Evolutionary conservation across 2,113 vertebrate species (phyloP), one percentile per base, ranked within the genome.

Genomic region (Spilogale gracilis): DNA sequence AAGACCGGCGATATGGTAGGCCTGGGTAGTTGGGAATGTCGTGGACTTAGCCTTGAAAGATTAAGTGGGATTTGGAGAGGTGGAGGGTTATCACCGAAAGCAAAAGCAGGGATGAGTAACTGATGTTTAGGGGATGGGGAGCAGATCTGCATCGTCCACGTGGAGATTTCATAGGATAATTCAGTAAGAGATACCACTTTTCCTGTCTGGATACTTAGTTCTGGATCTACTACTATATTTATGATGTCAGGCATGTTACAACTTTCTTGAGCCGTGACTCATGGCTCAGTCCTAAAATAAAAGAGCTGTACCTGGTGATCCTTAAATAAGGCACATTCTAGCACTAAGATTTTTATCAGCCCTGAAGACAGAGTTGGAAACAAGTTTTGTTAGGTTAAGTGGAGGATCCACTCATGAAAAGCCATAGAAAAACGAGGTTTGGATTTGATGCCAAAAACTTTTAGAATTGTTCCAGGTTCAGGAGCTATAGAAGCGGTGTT

Each of bases 331-430:
- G 82, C 38, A 16, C 20, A 76, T n/a, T 20, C 38, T 61, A 60
- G 80, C 50, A 43, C 45, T 89, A n/a, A 92, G 82, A 54, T 92
- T 89, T 97, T 80, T 79, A 65, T 93, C 60, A 78, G 21, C 61
- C 48, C 11, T 30, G 23, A 95, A 86, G 92, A 79, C 11, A 67
- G 58, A 65, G 43, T 32, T 73, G 14, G 45, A 92, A 95, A 50
- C 48, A 63, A 89, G 32, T 63, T 80, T 60, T 12, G 50, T 89
- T 80, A 67, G 85, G 58, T 73, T 65, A 27, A 25, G 17, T 60
- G n/a, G 79, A 45, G 20, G 27, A n/a, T 30, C 17, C 14, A 38
- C 30, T 92, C 43, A 27, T 21, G 23, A 11, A 67, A 80, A 91
- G 82, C 58, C 85, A 5, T 76, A 67, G 73, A 73, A 65, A 67